These are phyloP conservation scores for Peromyscus polionotus DNA, from an alignment of 2,113 vertebrate genomes.

Conservation along the genomic window DNA sequence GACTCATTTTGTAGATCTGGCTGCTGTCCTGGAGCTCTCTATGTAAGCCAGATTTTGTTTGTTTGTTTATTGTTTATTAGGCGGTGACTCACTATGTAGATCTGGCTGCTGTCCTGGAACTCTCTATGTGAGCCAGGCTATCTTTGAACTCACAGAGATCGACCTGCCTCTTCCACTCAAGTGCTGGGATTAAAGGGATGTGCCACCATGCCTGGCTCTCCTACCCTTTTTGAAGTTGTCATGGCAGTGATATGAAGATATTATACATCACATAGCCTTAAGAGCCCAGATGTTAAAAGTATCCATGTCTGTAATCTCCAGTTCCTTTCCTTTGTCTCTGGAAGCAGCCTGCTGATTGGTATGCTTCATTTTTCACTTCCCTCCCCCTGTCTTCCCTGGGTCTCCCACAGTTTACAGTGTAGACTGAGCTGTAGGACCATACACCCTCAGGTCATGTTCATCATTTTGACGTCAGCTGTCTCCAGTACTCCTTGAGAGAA, in stretches of 20 bases:
- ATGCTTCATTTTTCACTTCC: neutral
- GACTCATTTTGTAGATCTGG: neutral
- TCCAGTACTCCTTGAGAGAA: neutral
- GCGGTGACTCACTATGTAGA: neutral
- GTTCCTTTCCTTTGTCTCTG: neutral
- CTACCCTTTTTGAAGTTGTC: neutral
- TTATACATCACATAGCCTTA: neutral
- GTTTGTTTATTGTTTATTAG: neutral
- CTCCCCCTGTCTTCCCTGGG: fast-evolving
- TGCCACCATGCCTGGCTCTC: neutral
- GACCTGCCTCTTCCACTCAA: neutral
- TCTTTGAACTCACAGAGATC: neutral
- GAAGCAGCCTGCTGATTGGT: neutral
- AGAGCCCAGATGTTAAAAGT: neutral
- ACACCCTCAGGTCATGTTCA: neutral
- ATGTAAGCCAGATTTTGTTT: neutral
- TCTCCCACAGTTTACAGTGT: neutral
- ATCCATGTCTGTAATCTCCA: neutral
- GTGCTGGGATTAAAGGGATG: neutral
- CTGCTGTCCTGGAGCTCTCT: neutral
- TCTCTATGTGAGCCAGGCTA: neutral
- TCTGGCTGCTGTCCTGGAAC: neutral
- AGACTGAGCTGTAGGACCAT: fast-evolving
- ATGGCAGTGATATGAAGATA: neutral
- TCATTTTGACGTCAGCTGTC: neutral